phyloP scores from a whole-genome alignment of 1,140 invertebrate genomes.

The Saccostrea echinata region DNA sequence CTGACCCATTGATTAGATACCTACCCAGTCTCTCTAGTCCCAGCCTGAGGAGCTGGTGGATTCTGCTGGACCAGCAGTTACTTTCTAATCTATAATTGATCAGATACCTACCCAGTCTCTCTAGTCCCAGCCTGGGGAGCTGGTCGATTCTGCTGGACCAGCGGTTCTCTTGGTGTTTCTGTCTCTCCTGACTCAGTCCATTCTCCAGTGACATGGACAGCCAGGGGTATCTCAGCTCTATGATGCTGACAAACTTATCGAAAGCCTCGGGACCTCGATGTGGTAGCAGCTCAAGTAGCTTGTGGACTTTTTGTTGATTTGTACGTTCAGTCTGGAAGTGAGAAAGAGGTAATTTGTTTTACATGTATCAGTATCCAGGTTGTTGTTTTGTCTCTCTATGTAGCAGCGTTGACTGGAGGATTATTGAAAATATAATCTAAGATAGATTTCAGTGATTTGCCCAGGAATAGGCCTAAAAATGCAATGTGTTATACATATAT shows the following conservation, averaged over 20 bases:
- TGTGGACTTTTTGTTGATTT: conserved; percentile 52
- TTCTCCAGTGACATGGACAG: conserved; percentile 59
- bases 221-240: conserved; percentile 65
- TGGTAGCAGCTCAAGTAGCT: conserved; percentile 65
- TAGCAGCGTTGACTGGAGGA: too few species aligned
- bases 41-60: too few species aligned
- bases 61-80: too few species aligned
- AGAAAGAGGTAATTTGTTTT: background rate
- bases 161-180: conserved; percentile 46
- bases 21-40: background rate
- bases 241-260: conserved; percentile 61
- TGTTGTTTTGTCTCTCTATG: too few species aligned
- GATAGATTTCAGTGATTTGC: too few species aligned
- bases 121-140: background rate
- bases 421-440: too few species aligned
- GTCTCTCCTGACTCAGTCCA: conserved; percentile 49
- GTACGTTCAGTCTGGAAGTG: conserved; percentile 58
- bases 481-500: too few species aligned
- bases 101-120: background rate
- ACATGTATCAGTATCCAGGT: background rate
- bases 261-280: conserved; percentile 63
- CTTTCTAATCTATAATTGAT: too few species aligned
- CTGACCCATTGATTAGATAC: background rate
- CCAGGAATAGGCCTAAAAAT: too few species aligned
- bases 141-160: conserved; percentile 3